Percentiles rank a stretch among this genome's conserved stretches.
phyloP scores from a whole-genome alignment of 2,888 invertebrate genomes.

The Willowsia nigromaculata region DNA sequence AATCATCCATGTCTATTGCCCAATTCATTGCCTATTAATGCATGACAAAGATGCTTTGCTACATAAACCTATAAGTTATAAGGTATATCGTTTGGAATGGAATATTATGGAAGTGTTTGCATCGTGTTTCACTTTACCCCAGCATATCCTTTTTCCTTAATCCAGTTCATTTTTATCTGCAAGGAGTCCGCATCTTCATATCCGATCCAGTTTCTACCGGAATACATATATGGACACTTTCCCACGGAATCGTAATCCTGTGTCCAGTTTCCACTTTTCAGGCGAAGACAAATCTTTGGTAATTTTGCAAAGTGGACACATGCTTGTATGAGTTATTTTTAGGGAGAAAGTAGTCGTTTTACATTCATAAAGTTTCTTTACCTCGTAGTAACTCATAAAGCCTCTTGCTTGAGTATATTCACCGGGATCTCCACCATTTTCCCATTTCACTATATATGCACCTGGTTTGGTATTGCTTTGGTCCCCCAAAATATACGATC shows the following conservation, averaged over 20 bases:
- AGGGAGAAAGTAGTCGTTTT: background rate
- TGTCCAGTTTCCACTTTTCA: constrained; percentile 88
- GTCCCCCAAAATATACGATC: constrained; percentile 89
- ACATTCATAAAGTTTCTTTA: constrained; percentile 79
- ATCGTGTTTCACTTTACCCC: constrained; percentile 54
- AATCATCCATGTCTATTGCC: constrained; percentile 95
- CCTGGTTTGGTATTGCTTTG: constrained; percentile 82
- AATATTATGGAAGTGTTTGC: background rate
- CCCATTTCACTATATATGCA: constrained; percentile 81
- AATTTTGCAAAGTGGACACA: background rate
- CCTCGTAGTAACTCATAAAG: constrained; percentile 92
- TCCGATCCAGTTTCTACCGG: constrained; percentile 90
- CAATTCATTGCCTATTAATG: constrained; percentile 74
- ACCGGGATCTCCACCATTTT: constrained; percentile 88
- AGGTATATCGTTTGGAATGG: background rate
- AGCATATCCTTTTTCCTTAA: constrained; percentile 83
- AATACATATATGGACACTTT: constrained; percentile 91
- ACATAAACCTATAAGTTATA: background rate
- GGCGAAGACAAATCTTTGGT: constrained; percentile 87
- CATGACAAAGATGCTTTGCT: background rate
- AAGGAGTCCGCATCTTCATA: constrained; percentile 91
- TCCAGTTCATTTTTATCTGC: constrained; percentile 94
- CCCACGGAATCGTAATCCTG: constrained; percentile 91
- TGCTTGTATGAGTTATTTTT: background rate
- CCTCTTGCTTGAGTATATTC: constrained; percentile 93